Conservation (phyloP, 2,888 invertebrate species). For the Lasioglossum morio region DNA sequence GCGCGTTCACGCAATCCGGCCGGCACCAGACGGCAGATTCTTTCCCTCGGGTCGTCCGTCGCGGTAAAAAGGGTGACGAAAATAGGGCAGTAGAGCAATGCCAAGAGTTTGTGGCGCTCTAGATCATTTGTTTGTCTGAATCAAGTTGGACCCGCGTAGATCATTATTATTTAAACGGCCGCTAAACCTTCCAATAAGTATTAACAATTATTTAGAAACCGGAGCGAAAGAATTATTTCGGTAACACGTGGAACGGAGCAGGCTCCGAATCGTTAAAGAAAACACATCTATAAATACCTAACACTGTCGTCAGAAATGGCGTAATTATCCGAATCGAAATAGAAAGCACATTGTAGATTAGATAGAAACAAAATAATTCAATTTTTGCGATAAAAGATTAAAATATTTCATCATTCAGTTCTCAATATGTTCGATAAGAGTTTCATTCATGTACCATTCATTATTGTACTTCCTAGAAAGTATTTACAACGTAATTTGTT, state of each 20-base stretch:
- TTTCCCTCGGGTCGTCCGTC: slow-evolving; percentile 19
- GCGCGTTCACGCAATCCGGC: slow-evolving; percentile 29
- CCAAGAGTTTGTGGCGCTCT: slow-evolving; percentile 69
- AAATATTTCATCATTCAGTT: neutral
- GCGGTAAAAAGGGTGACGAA: slow-evolving; percentile 68
- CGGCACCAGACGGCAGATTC: slow-evolving; percentile 29
- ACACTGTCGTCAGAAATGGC: neutral
- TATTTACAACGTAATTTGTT: no score
- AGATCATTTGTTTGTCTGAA: slow-evolving; percentile 70
- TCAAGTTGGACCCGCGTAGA: slow-evolving; percentile 56
- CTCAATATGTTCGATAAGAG: neutral
- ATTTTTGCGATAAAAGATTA: neutral
- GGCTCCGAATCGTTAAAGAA: neutral
- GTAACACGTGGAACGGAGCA: neutral
- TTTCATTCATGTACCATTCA: neutral
- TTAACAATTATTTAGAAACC: neutral
- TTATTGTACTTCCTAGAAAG: neutral
- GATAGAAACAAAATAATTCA: neutral
- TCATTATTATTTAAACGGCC: slow-evolving; percentile 55
- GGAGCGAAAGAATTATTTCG: slow-evolving; percentile 4
- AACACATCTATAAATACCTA: neutral
- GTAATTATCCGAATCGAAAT: neutral
- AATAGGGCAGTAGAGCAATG: slow-evolving; percentile 75
- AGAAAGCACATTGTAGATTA: neutral
- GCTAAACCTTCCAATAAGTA: neutral